Percentiles rank a stretch among this genome's conserved stretches.
These are phyloP conservation scores for Pithys albifrons DNA, from an alignment of 2,113 vertebrate genomes.

Conservation along the genomic window DNA sequence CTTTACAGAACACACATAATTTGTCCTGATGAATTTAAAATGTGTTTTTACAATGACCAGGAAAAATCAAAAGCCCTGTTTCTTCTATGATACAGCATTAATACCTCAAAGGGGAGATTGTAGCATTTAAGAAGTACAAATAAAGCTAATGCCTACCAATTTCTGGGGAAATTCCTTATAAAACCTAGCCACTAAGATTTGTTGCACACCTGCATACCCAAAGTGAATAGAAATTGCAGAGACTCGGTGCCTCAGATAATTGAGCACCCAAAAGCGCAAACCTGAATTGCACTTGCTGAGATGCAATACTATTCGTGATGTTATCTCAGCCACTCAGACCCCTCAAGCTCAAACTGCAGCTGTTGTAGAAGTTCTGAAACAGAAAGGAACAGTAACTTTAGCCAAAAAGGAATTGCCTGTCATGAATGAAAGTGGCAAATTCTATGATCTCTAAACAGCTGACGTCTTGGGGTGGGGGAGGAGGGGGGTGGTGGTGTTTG, in stretches of 20 bases:
- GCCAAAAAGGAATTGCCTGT: neutral
- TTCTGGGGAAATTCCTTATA: neutral
- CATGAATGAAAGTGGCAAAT: neutral
- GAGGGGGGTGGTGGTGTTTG: neutral
- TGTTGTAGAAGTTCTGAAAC: neutral
- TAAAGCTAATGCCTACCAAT: neutral
- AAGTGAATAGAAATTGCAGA: neutral
- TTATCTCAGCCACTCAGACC: constrained; percentile 46
- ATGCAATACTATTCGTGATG: neutral
- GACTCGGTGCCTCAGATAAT: neutral
- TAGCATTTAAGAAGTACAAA: neutral
- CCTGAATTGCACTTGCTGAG: neutral
- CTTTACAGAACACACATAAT: neutral
- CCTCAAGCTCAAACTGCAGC: constrained; percentile 50
- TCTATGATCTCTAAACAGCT: neutral
- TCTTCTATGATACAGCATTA: neutral
- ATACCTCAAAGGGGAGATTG: neutral
- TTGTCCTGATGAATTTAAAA: neutral
- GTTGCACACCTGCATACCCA: neutral
- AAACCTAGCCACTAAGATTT: neutral
- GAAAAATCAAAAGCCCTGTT: neutral
- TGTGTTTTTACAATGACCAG: neutral
- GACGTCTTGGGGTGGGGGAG: neutral
- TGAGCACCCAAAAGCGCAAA: neutral
- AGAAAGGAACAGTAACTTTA: constrained; percentile 10